A percentile compares a stretch with the other conserved stretches of the same genome.
These are phyloP conservation scores for Venustaconcha ellipsiformis DNA, from an alignment of 1,140 invertebrate genomes.

Conservation along the genomic window DNA sequence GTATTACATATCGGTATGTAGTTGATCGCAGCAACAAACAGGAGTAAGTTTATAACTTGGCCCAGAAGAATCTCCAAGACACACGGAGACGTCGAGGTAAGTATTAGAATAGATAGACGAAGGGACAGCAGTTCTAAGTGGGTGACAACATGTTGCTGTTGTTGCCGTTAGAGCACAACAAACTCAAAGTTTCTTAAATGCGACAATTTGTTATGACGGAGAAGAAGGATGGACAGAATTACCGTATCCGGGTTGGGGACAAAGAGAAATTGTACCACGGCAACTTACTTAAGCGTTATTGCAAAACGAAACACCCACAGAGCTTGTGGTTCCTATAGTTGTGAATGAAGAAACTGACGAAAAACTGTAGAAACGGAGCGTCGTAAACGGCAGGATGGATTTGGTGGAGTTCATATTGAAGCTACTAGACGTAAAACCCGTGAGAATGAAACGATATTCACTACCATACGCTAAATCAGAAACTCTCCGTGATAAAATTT, in stretches of 20 bases:
- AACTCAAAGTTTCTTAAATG: slow-evolving; percentile 34
- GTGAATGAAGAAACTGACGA: too few species aligned
- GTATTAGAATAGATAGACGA: slow-evolving; percentile 29
- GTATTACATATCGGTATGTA: too few species aligned
- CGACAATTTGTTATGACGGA: slow-evolving; percentile 26
- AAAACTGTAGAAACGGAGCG: slow-evolving; percentile 10
- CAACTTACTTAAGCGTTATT: slow-evolving; percentile 31
- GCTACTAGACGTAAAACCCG: slow-evolving; percentile 13
- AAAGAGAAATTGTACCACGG: slow-evolving; percentile 22
- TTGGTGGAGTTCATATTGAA: slow-evolving; percentile 27
- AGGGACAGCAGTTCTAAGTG: slow-evolving; percentile 23
- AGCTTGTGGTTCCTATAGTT: too few species aligned
- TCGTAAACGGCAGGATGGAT: slow-evolving; percentile 24
- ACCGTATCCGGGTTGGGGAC: slow-evolving; percentile 12
- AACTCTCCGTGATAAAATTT: too few species aligned
- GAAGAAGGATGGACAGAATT: slow-evolving; percentile 12
- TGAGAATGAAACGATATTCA: slow-evolving; percentile 20
- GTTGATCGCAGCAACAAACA: slow-evolving; percentile 33
- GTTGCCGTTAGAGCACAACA: slow-evolving; percentile 35
- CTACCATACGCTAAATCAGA: slow-evolving; percentile 10
- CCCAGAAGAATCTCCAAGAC: slow-evolving; percentile 15
- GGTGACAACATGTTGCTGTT: slow-evolving; percentile 37
- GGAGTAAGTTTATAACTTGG: slow-evolving; percentile 35
- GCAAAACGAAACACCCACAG: background rate
- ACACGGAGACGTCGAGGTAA: slow-evolving; percentile 23